Evolutionary conservation across 1,140 invertebrate species (phyloP).

Genomic region (Drosophila carrolli): DNA sequence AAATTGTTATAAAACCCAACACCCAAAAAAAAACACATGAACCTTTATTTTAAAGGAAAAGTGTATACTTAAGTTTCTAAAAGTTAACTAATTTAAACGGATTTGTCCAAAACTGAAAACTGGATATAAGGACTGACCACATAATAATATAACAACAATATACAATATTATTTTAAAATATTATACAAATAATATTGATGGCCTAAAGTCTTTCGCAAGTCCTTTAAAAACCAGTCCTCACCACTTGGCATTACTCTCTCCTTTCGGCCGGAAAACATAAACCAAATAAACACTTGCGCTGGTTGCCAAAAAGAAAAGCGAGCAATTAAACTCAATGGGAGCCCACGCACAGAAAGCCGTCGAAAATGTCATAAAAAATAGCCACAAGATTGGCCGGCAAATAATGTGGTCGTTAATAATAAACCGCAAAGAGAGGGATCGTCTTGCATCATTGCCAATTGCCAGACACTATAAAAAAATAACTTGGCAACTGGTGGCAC

Average conservation of each 20-base stretch:
- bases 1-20: too few relatives aligned
- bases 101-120: too few relatives aligned
- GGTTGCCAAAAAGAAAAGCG: slow-evolving; percentile 29
- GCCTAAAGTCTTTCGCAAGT: background rate
- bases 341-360: slow-evolving; percentile 39
- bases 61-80: too few relatives aligned
- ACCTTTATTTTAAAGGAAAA: too few relatives aligned
- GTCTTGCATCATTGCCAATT: slow-evolving; percentile 47
- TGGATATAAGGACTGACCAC: too few relatives aligned
- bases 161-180: background rate
- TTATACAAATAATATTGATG: background rate
- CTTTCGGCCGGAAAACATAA: slow-evolving; percentile 34
- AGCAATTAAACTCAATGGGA: slow-evolving; percentile 50
- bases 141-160: too few relatives aligned
- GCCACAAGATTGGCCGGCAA: slow-evolving; percentile 42
- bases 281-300: slow-evolving; percentile 48
- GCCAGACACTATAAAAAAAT: slow-evolving; percentile 49
- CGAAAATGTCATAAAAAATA: slow-evolving; percentile 42
- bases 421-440: slow-evolving; percentile 28
- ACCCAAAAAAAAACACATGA: too few relatives aligned
- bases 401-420: slow-evolving; percentile 44
- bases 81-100: too few relatives aligned
- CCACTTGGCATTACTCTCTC: background rate
- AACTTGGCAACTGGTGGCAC: slow-evolving; percentile 40
- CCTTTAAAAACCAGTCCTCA: background rate